A percentile compares a stretch with the other conserved stretches of the same genome.
phyloP scores from a whole-genome alignment of 2,888 invertebrate genomes.

The Dicyrtomina minuta region DNA sequence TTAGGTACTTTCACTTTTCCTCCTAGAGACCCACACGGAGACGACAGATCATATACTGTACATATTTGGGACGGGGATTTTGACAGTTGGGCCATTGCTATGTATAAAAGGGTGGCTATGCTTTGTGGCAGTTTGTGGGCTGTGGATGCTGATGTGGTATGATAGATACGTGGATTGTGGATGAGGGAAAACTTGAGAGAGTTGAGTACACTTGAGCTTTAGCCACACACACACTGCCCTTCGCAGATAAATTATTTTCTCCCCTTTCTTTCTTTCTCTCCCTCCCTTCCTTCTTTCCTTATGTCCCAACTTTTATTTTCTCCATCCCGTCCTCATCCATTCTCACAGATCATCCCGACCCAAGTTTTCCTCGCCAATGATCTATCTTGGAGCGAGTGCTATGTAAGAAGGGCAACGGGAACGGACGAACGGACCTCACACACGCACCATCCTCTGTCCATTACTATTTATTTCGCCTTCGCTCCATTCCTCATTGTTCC shows the following conservation, averaged over 20 bases:
- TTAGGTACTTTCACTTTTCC: too few relatives aligned
- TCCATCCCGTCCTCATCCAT: neutral
- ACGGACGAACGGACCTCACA: neutral
- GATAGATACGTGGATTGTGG: too few relatives aligned
- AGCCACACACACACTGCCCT: constrained; percentile 2
- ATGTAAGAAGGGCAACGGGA: too few relatives aligned
- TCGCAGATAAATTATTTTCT: constrained; percentile 17
- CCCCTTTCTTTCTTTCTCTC: neutral
- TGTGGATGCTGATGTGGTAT: too few relatives aligned
- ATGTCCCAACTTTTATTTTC: neutral
- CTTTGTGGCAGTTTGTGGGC: too few relatives aligned
- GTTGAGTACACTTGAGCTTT: constrained; percentile 22
- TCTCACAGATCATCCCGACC: neutral
- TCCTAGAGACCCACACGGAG: neutral
- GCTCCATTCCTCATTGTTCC: too few relatives aligned
- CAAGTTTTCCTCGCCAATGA: too few relatives aligned
- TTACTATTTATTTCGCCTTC: too few relatives aligned
- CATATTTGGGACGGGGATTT: neutral
- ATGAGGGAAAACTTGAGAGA: constrained; percentile 10
- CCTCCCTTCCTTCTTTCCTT: neutral
- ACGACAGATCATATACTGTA: neutral
- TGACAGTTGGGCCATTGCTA: too few relatives aligned
- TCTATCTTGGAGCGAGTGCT: too few relatives aligned
- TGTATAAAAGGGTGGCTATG: too few relatives aligned
- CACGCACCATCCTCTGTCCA: too few relatives aligned